These are phyloP conservation scores for Phyto melanocephala DNA, from an alignment of 2,888 invertebrate genomes.

Conservation along the genomic window DNA sequence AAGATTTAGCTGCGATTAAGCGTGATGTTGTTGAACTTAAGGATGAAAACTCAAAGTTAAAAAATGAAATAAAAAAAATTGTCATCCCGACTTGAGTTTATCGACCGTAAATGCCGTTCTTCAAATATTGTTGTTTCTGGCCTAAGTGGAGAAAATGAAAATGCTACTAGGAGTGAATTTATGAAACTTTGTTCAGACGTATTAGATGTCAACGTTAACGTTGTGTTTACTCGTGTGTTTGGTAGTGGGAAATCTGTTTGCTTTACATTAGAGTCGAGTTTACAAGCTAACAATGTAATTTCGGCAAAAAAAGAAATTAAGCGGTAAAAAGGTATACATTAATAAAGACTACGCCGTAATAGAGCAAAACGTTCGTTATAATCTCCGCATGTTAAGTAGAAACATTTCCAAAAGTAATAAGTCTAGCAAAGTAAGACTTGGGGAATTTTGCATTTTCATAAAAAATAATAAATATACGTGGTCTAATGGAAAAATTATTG, in stretches of 20 bases:
- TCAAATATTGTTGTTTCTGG: not conserved
- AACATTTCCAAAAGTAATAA: not conserved
- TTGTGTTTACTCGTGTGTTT: not conserved
- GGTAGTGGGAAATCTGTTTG: not conserved
- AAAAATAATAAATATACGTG: not conserved
- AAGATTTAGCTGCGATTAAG: not conserved
- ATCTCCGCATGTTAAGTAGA: not conserved
- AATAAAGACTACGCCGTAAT: not conserved
- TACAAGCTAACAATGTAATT: not conserved
- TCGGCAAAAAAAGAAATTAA: not conserved
- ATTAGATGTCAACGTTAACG: not conserved
- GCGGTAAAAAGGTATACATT: not conserved
- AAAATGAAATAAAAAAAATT: not conserved
- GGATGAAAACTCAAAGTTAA: not conserved
- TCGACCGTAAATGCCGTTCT: not conserved
- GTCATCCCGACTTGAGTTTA: not conserved
- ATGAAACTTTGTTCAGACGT: not conserved
- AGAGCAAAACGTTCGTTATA: not conserved
- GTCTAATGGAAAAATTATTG: not conserved
- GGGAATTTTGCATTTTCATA: not conserved
- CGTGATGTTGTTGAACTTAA: not conserved
- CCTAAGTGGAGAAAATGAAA: not conserved
- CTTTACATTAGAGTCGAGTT: not conserved
- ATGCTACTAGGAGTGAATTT: not conserved
- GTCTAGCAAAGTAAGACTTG: not conserved